Evolutionary conservation across 2,797 vertebrate genomes (phyloP).

Genomic region (Rhinoraja longicauda): DNA sequence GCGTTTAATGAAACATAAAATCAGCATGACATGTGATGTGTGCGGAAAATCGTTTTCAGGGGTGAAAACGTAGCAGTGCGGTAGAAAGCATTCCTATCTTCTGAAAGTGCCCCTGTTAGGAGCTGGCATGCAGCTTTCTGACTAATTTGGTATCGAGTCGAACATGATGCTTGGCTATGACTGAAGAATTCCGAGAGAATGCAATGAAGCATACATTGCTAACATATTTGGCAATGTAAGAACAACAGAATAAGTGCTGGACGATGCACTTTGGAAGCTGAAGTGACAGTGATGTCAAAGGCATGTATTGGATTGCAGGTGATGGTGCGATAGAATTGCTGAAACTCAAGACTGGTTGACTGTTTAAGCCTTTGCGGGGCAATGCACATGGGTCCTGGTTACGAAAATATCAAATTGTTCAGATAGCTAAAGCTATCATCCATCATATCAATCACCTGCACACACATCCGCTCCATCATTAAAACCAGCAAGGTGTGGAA

Average conservation of each 20-base stretch:
- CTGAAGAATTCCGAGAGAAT: conserved; percentile 20
- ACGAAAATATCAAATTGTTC: conserved; percentile 9
- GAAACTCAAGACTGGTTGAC: background rate
- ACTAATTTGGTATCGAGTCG: background rate
- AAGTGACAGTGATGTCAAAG: background rate
- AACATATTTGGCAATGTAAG: conserved; percentile 23
- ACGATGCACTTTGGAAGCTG: background rate
- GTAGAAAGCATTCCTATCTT: background rate
- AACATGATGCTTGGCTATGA: conserved; percentile 21
- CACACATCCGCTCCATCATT: background rate
- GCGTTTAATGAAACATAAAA: conserved; percentile 33
- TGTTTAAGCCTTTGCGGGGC: background rate
- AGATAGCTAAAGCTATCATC: conserved; percentile 12
- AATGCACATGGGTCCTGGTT: background rate
- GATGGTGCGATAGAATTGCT: background rate
- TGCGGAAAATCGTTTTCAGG: background rate
- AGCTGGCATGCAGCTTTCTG: background rate
- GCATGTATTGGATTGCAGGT: background rate
- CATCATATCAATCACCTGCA: conserved; percentile 14
- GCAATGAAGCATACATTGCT: conserved; percentile 24
- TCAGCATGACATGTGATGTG: conserved; percentile 17
- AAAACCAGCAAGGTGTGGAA: conserved; percentile 24
- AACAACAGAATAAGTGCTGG: conserved; percentile 12
- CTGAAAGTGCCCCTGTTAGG: background rate
- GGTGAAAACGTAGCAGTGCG: background rate